Percentiles rank a stretch among this genome's conserved stretches.
Evolutionary conservation across 2,888 invertebrate species (phyloP).

Genomic region (Drosophila colorata): DNA sequence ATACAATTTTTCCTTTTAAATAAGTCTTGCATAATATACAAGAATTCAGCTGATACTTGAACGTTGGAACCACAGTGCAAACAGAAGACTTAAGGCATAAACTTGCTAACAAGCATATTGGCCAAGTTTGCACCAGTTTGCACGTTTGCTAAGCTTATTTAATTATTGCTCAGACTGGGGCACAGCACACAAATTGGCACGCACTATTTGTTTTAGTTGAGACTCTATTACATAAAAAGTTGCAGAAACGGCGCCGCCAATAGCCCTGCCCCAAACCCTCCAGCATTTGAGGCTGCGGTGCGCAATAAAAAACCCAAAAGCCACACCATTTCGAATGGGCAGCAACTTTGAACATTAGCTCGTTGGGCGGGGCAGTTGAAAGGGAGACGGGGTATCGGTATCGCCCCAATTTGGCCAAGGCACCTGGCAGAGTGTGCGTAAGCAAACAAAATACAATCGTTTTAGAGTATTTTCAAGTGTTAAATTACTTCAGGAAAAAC

Average conservation of each 20-base stretch:
- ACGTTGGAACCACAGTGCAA: slow-evolving; percentile 29
- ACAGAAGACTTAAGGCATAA: slow-evolving; percentile 73
- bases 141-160: slow-evolving; percentile 55
- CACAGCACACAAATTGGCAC: slow-evolving; percentile 52
- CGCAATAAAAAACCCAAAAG: not conserved
- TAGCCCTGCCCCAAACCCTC: slow-evolving; percentile 36
- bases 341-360: slow-evolving; percentile 24
- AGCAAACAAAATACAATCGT: slow-evolving; percentile 6
- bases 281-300: slow-evolving; percentile 25
- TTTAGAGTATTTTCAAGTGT: slow-evolving; percentile 8
- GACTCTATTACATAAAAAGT: slow-evolving; percentile 47
- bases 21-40: not conserved
- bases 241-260: slow-evolving; percentile 23
- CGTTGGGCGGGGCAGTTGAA: slow-evolving; percentile 45
- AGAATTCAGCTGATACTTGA: not conserved
- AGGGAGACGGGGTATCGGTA: slow-evolving; percentile 23
- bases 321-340: slow-evolving; percentile 30
- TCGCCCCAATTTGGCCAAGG: slow-evolving; percentile 34
- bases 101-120: slow-evolving; percentile 52
- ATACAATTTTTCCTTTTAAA: not conserved
- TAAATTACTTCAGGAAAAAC: not conserved
- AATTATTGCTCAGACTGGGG: slow-evolving; percentile 54
- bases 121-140: slow-evolving; percentile 43
- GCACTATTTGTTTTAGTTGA: slow-evolving; percentile 41
- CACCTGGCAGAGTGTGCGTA: slow-evolving; percentile 4